Base-by-base conservation (phyloP, 2,113 vertebrate species). In the Odobenus rosmarus region DNA sequence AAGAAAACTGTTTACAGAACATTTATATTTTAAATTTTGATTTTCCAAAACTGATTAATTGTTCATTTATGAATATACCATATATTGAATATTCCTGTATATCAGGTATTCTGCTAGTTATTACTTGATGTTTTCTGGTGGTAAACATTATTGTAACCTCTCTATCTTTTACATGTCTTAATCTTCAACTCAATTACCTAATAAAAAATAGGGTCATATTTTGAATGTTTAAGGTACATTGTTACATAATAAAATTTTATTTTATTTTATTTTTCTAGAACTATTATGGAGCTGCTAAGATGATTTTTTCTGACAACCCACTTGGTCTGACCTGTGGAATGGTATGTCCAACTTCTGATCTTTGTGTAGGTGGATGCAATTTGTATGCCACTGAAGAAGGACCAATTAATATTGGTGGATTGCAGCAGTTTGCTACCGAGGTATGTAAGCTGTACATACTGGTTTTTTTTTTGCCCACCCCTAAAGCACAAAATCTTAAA, bases 391-490 rank as follows among this genome's bases (percentile, higher is more conserved):
- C 99, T 19, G 99, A 99, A 96, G 99, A 99, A 96, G 99, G 99
- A 83, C 99, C 99, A 19, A 99, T 99, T 97, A 99, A 99, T 98
- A 99, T 99, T 51, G 99, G 99, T 90, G 99, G 99, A 79, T 84
- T 99, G 64, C 99, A 99, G 98, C 99, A 99, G 98, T 99, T 99
- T 98, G 99, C 99, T 90, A 99, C 99, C 7, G 99, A 99, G 99
- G 99, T 99, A 99, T 19, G 98, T 98, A 49, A 93, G 23, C 96
- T 31, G 33, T 90, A 16, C 9, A 83, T 57, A 33, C 84, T 7
- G n/a, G 5, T 81, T 67, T 1, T 72, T 33, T 89, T 69, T 31
- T 49, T 4, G 42, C 28, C 15, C 26, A 49, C 61, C 57, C 4
- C 6, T 57, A 2, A 49, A 8, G 24, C 8, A 51, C 6, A 81